Evolutionary conservation across 2,113 vertebrate genomes (phyloP).

Genomic region (Vulpes vulpes): DNA sequence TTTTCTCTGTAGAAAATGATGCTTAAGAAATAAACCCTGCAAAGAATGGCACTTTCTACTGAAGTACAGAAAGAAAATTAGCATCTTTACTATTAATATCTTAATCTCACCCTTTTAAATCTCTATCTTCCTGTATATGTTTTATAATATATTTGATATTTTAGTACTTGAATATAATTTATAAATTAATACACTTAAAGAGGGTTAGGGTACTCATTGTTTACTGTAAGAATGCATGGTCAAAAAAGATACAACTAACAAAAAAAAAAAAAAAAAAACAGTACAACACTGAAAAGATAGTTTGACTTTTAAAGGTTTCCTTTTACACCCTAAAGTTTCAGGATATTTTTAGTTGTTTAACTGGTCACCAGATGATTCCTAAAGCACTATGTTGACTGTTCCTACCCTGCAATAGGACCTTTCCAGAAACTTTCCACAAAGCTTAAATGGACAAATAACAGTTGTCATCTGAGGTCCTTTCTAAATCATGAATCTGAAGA

Average conservation of each 20-base stretch:
- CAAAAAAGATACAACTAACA: conserved; percentile 19
- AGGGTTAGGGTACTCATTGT: background rate
- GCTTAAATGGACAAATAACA: conserved; percentile 35
- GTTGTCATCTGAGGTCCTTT: conserved; percentile 18
- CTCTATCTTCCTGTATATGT: conserved; percentile 18
- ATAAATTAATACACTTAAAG: conserved; percentile 33
- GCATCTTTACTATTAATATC: background rate
- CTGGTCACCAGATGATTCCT: conserved; percentile 35
- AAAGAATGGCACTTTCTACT: background rate
- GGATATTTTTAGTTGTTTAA: background rate
- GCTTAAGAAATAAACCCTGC: background rate
- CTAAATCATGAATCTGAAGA: background rate
- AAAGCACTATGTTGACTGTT: background rate
- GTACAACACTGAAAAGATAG: conserved; percentile 22
- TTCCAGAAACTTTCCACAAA: conserved; percentile 59
- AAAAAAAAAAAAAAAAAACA: background rate
- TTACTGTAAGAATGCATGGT: background rate
- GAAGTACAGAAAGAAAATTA: conserved; percentile 45
- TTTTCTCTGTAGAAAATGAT: conserved; percentile 8
- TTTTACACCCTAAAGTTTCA: conserved; percentile 52
- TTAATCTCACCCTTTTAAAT: background rate
- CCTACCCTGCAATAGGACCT: conserved; percentile 10
- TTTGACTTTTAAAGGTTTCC: conserved; percentile 58
- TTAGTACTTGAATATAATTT: conserved; percentile 14
- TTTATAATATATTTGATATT: conserved; percentile 11